These are phyloP conservation scores for Champsocephalus gunnari DNA, from an alignment of 2,797 vertebrate species.

Conservation along the genomic window DNA sequence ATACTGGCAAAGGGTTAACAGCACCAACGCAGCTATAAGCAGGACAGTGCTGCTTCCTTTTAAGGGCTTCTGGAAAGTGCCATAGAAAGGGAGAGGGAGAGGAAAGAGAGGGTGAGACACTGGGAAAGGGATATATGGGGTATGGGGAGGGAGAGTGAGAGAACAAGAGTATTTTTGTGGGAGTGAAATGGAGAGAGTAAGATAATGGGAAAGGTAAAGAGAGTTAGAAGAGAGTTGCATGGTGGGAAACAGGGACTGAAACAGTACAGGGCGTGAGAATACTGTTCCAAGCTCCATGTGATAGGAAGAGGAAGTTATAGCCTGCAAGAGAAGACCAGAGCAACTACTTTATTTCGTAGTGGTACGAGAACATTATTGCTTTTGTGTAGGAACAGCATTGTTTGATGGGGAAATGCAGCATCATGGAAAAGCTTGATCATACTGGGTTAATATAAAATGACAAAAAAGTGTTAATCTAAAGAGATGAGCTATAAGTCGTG, in stretches of 20 bases:
- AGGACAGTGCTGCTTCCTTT: constrained; percentile 77
- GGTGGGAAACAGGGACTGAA: constrained; percentile 36
- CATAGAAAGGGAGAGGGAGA: constrained; percentile 25
- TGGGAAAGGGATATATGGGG: constrained; percentile 57
- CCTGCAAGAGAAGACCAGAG: constrained; percentile 4
- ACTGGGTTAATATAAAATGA: not conserved
- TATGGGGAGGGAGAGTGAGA: constrained; percentile 19
- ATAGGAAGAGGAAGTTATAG: constrained; percentile 2
- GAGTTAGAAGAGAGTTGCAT: constrained; percentile 27
- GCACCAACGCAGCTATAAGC: constrained; percentile 49
- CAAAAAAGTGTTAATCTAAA: constrained; percentile 25
- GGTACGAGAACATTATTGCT: no score
- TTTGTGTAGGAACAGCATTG: not conserved
- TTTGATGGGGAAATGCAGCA: constrained; percentile 5
- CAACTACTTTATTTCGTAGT: not conserved
- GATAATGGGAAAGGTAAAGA: constrained; percentile 49
- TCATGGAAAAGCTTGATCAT: not conserved
- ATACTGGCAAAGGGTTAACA: constrained; percentile 73
- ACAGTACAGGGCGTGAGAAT: constrained; percentile 46
- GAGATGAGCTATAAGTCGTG: constrained; percentile 5
- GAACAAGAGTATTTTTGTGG: constrained; percentile 35
- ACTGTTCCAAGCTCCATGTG: constrained; percentile 32
- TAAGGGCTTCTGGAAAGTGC: constrained; percentile 76
- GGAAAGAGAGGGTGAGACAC: constrained; percentile 36
- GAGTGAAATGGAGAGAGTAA: constrained; percentile 39